Evolutionary conservation across 2,113 vertebrate genomes (phyloP).

Genomic region (Cavia porcellus): DNA sequence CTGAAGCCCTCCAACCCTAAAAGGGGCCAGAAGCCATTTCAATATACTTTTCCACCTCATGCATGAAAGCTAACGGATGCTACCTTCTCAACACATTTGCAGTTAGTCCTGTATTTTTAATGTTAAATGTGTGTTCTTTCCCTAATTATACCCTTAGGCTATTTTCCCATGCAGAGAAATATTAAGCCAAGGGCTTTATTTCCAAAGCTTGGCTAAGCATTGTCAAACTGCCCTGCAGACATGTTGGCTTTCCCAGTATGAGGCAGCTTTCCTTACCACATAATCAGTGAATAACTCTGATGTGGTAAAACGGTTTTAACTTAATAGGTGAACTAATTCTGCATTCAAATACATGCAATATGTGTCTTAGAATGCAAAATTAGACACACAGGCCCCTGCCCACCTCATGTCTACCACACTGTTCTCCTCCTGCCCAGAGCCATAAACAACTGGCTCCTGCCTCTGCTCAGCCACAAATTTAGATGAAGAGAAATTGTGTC

Average conservation of each 20-base stretch:
- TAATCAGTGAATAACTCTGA: not conserved
- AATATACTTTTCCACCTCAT: not conserved
- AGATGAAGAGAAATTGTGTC: no score
- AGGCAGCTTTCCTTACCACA: not conserved
- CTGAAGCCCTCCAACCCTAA: not conserved
- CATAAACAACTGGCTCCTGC: rapidly evolving
- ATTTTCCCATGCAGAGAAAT: not conserved
- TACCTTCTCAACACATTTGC: not conserved
- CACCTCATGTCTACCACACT: no score
- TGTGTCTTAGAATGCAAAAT: not conserved
- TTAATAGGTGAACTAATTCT: not conserved
- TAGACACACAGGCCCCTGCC: rapidly evolving
- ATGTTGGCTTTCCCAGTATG: not conserved
- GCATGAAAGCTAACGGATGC: not conserved
- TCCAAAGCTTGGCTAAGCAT: not conserved
- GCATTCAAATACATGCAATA: not conserved
- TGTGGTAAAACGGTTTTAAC: not conserved
- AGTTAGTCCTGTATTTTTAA: not conserved
- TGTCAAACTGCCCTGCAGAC: constrained; percentile 7
- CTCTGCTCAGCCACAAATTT: not conserved
- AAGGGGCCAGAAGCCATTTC: rapidly evolving
- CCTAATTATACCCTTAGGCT: constrained; percentile 24
- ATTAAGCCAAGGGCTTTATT: constrained; percentile 17
- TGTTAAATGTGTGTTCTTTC: not conserved
- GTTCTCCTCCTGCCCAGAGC: rapidly evolving